These are phyloP conservation scores for Tuberolachnus salignus DNA, from an alignment of 2,888 invertebrate species.

Conservation along the genomic window DNA sequence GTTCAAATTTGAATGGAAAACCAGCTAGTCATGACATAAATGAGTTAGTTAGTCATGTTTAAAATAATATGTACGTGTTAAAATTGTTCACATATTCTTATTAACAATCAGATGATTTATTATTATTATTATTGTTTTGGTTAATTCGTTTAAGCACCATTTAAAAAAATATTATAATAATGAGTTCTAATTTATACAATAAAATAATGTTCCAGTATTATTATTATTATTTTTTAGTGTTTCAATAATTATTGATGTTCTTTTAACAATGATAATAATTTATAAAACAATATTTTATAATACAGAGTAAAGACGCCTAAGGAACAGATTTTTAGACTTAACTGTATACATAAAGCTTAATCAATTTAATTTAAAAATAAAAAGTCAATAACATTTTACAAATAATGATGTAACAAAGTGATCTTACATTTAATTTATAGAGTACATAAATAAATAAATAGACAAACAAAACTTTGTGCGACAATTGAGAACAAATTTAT, in stretches of 20 bases:
- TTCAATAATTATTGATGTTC: not conserved
- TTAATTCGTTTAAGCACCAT: constrained; percentile 37
- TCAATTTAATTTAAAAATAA: constrained; percentile 25
- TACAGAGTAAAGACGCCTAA: constrained; percentile 34
- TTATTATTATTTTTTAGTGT: constrained; percentile 12
- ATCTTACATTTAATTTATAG: constrained; percentile 14
- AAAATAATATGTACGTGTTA: not conserved
- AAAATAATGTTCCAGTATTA: constrained; percentile 16
- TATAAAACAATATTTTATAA: constrained; percentile 33
- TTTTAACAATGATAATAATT: constrained; percentile 11
- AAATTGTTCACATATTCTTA: not conserved
- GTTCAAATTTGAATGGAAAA: no score
- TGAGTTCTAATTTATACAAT: constrained; percentile 16
- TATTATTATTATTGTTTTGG: not conserved
- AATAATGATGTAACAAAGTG: constrained; percentile 31
- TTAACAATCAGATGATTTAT: not conserved
- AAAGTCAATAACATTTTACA: constrained; percentile 19
- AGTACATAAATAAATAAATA: not conserved
- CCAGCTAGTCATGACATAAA: no score
- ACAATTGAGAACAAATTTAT: constrained; percentile 23
- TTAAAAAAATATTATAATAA: constrained; percentile 16
- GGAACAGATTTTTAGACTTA: constrained; percentile 29
- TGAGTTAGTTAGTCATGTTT: not conserved
- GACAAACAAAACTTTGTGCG: constrained; percentile 38
- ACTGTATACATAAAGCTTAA: not conserved